Evolutionary conservation across 2,888 invertebrate species (phyloP).

Genomic region (Fragum whitleyi): DNA sequence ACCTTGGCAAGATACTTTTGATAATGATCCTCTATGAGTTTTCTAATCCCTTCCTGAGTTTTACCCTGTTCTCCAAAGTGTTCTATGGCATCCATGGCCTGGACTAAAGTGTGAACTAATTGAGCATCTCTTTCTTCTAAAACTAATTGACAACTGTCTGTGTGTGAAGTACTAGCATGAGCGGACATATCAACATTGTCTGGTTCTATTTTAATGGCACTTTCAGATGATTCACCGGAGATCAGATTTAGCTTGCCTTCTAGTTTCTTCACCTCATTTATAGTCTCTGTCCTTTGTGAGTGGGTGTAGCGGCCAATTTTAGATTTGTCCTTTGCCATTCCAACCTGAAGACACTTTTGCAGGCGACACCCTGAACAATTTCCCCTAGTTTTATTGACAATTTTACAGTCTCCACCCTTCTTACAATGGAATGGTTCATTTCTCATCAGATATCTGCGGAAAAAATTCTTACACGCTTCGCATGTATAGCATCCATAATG

Average conservation of each 20-base stretch:
- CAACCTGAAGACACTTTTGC: constrained; percentile 57
- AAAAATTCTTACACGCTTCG: constrained; percentile 66
- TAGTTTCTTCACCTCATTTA: constrained; percentile 57
- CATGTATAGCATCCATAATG: constrained; percentile 65
- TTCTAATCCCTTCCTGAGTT: constrained; percentile 43
- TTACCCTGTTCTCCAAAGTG: constrained; percentile 55
- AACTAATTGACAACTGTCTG: background rate
- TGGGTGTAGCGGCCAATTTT: constrained; percentile 63
- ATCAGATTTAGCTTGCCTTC: constrained; percentile 48
- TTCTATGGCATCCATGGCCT: constrained; percentile 53
- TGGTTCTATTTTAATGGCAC: background rate
- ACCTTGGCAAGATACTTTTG: constrained; percentile 56
- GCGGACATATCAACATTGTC: background rate
- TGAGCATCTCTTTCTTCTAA: constrained; percentile 26
- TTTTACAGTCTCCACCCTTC: constrained; percentile 51
- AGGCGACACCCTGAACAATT: constrained; percentile 64
- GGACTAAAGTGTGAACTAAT: constrained; percentile 29
- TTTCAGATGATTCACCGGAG: background rate
- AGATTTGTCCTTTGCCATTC: constrained; percentile 63
- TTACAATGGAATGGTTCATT: constrained; percentile 58
- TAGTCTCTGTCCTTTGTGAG: constrained; percentile 61
- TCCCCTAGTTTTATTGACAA: constrained; percentile 54
- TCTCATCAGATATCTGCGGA: constrained; percentile 54
- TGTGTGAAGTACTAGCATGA: background rate
- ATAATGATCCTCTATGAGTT: constrained; percentile 59